Evolutionary conservation across 2,888 invertebrate genomes (phyloP).

Genomic region (Chaetoderma sp.): DNA sequence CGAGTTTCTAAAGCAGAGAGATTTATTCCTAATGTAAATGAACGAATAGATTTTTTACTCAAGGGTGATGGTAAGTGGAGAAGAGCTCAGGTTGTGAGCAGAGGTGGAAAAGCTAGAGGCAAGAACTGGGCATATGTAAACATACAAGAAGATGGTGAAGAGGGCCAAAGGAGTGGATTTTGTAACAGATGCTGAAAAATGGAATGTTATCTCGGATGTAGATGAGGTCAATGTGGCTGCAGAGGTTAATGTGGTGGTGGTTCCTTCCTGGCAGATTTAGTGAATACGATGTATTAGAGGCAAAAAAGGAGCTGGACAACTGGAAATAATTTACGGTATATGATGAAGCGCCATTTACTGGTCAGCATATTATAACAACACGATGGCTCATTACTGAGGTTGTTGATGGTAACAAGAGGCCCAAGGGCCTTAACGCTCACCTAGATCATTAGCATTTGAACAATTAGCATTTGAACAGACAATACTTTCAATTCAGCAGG

Average conservation of each 20-base stretch:
- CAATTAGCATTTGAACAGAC: too few relatives aligned
- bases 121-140: neutral
- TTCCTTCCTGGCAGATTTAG: constrained; percentile 13
- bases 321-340: constrained; percentile 22
- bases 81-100: neutral
- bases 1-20: too few relatives aligned
- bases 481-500: too few relatives aligned
- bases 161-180: constrained; percentile 16
- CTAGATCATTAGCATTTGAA: too few relatives aligned
- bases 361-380: constrained; percentile 25
- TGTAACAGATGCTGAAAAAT: constrained; percentile 22
- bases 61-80: neutral
- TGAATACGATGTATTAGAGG: constrained; percentile 18
- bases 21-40: constrained; percentile 16
- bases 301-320: constrained; percentile 22
- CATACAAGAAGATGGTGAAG: neutral
- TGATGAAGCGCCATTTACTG: constrained; percentile 13
- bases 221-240: constrained; percentile 21
- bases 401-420: neutral
- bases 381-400: constrained; percentile 22
- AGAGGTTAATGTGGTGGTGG: too few relatives aligned
- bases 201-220: constrained; percentile 4
- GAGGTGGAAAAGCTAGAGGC: neutral
- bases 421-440: too few relatives aligned
- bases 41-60: neutral